Percentiles rank a stretch among this genome's conserved stretches.
phyloP scores from a whole-genome alignment of 2,888 invertebrate genomes.

The Drosophila nigricruria region DNA sequence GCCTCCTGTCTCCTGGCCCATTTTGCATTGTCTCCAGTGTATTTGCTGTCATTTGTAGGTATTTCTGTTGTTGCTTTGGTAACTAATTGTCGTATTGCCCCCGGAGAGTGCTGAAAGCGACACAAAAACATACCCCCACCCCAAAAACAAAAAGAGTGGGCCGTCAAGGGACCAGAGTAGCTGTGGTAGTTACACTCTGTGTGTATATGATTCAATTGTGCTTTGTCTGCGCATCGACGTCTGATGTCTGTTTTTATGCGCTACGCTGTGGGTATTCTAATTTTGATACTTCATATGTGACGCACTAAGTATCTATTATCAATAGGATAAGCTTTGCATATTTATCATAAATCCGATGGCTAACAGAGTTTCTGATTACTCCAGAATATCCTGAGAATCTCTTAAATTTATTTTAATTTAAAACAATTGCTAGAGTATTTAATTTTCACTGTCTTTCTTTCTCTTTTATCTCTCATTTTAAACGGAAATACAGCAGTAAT shows the following conservation, averaged over 20 bases:
- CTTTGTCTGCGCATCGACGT: slow-evolving; percentile 45
- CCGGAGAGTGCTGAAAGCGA: slow-evolving; percentile 63
- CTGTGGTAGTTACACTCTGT: slow-evolving; percentile 30
- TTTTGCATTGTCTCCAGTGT: slow-evolving; percentile 56
- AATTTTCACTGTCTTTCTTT: not conserved
- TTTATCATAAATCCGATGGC: too few species aligned
- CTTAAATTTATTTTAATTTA: not conserved
- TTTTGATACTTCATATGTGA: not conserved
- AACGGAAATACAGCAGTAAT: slow-evolving; percentile 65
- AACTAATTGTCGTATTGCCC: slow-evolving; percentile 79
- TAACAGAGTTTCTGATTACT: not conserved
- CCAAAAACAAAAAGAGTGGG: not conserved
- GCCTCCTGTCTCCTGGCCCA: not conserved
- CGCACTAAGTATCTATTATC: not conserved
- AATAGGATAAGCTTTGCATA: not conserved
- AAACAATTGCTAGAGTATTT: not conserved
- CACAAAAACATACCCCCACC: slow-evolving; percentile 37
- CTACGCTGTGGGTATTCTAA: not conserved
- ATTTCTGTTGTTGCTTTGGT: slow-evolving; percentile 79
- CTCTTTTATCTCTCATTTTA: slow-evolving; percentile 29
- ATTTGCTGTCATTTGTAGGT: slow-evolving; percentile 77
- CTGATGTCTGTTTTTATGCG: slow-evolving; percentile 15
- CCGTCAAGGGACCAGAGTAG: slow-evolving; percentile 28
- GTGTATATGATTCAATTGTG: slow-evolving; percentile 56
- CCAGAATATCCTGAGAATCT: not conserved